A percentile compares a stretch with the other conserved stretches of the same genome.
phyloP scores from a whole-genome alignment of 2,113 vertebrate genomes.

The Laterallus jamaicensis region DNA sequence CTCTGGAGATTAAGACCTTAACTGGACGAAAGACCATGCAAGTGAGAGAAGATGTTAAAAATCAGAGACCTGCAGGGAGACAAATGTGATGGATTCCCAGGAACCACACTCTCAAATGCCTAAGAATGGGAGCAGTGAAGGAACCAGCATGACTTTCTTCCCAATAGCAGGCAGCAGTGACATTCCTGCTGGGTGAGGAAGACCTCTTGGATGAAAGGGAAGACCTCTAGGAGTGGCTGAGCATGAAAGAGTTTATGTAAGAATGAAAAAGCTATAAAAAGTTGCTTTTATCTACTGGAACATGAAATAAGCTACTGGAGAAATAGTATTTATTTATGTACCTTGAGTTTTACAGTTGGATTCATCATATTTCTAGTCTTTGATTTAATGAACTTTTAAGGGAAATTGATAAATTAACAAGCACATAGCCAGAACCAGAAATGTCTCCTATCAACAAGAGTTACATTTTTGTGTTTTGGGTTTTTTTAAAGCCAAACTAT shows the following conservation, averaged over 20 bases:
- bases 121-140: neutral
- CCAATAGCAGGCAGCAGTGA: neutral
- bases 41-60: neutral
- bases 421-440: neutral
- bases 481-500: no score
- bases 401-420: neutral
- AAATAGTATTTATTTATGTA: neutral
- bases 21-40: neutral
- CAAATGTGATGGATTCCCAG: fast-evolving
- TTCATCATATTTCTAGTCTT: neutral
- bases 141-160: neutral
- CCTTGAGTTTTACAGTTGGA: neutral
- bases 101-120: neutral
- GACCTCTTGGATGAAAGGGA: neutral
- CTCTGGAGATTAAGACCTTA: neutral
- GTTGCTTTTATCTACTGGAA: neutral
- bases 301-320: neutral
- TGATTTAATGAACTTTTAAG: neutral
- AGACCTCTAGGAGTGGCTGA: no score
- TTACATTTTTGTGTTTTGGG: neutral
- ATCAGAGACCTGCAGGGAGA: neutral
- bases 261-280: neutral
- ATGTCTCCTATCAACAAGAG: no score
- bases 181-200: neutral
- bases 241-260: neutral